These are phyloP conservation scores for Globicephala melas DNA, from an alignment of 2,113 vertebrate species.

Conservation along the genomic window DNA sequence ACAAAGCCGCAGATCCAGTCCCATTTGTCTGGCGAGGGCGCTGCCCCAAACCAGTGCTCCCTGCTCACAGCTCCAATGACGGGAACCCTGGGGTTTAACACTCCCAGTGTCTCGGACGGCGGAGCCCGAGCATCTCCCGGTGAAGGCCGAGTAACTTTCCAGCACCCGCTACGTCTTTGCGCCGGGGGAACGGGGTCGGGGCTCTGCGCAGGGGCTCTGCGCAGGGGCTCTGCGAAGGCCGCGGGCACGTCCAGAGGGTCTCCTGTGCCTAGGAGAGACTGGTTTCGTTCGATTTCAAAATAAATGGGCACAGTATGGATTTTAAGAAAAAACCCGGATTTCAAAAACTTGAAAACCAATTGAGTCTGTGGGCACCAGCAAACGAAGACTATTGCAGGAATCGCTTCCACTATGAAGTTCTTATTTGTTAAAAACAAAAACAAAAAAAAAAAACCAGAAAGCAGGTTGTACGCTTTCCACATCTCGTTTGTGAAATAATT, in stretches of 20 bases:
- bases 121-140: neutral
- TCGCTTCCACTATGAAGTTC: neutral
- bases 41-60: neutral
- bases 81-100: neutral
- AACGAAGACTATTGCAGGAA: neutral
- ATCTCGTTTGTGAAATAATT: neutral
- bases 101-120: neutral
- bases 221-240: neutral
- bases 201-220: neutral
- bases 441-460: neutral
- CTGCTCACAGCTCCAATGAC: neutral
- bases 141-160: neutral
- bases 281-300: neutral
- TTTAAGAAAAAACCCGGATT: neutral
- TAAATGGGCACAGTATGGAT: neutral
- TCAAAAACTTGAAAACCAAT: neutral
- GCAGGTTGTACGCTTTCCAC: neutral
- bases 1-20: conserved; percentile 50
- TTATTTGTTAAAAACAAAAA: neutral
- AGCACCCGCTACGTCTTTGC: neutral
- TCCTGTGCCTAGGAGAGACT: neutral
- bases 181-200: accelerated
- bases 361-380: neutral
- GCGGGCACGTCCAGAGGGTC: accelerated
- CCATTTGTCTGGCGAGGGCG: conserved; percentile 50